phyloP scores from a whole-genome alignment of 2,888 invertebrate genomes.

The Parascotia fuliginaria region DNA sequence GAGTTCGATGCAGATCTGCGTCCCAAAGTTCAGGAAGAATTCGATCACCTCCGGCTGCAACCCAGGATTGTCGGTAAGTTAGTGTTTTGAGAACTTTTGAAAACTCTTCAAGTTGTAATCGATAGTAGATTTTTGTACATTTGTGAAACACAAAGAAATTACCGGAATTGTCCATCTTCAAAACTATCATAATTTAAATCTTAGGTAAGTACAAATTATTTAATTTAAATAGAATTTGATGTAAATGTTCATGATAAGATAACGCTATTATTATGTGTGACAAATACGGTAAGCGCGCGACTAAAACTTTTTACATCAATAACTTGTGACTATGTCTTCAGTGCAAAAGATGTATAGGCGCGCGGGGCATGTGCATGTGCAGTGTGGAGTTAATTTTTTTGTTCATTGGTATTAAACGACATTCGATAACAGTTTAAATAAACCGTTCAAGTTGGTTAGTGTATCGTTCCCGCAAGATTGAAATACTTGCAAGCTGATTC shows the following conservation, averaged over 20 bases:
- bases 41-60: constrained; percentile 84
- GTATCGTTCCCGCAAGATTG: constrained; percentile 29
- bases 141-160: too few relatives aligned
- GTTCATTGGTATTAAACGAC: constrained; percentile 57
- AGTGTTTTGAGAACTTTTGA: constrained; percentile 6
- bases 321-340: constrained; percentile 49
- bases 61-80: constrained; percentile 87
- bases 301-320: constrained; percentile 48
- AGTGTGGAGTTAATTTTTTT: constrained; percentile 56
- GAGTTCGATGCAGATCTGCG: constrained; percentile 84
- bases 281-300: constrained; percentile 11
- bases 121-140: too few relatives aligned
- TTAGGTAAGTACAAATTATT: too few relatives aligned
- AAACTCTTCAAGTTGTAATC: not conserved
- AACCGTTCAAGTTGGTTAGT: constrained; percentile 24
- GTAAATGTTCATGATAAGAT: too few relatives aligned
- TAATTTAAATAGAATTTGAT: too few relatives aligned
- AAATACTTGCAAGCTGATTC: constrained; percentile 73
- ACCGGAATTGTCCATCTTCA: too few relatives aligned
- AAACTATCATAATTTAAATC: too few relatives aligned
- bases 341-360: constrained; percentile 70
- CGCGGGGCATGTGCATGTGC: constrained; percentile 62
- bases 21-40: constrained; percentile 83
- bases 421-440: constrained; percentile 40
- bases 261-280: not conserved